phyloP scores from a whole-genome alignment of 2,888 invertebrate species.

The Drosophila multiciliata region DNA sequence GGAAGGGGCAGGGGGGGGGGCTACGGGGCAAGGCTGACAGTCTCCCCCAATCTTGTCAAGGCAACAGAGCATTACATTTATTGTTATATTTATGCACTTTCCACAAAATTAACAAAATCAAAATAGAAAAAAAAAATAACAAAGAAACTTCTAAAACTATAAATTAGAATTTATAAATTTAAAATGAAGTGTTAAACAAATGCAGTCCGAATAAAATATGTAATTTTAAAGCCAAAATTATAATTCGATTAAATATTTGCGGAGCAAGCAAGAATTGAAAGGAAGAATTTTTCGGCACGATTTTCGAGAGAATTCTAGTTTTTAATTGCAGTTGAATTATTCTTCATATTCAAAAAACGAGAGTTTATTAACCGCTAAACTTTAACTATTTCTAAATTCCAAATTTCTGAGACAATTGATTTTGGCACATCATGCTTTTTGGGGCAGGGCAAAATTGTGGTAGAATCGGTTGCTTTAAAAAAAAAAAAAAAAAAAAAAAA shows the following conservation, averaged over 20 bases:
- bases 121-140: background rate
- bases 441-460: background rate
- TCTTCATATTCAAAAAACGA: background rate
- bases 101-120: constrained; percentile 14
- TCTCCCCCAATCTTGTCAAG: constrained; percentile 11
- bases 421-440: background rate
- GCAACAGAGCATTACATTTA: constrained; percentile 64
- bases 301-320: background rate
- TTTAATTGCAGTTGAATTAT: background rate
- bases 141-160: constrained; percentile 15
- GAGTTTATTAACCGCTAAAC: background rate
- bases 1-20: background rate
- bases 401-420: background rate
- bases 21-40: constrained; percentile 18
- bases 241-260: background rate
- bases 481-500: background rate
- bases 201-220: background rate
- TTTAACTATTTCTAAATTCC: background rate
- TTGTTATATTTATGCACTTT: constrained; percentile 68
- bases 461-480: constrained; percentile 4
- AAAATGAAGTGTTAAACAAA: constrained; percentile 2
- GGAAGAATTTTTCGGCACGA: background rate
- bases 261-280: background rate
- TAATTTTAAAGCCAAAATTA: background rate
- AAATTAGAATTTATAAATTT: constrained; percentile 49